A percentile compares a stretch with the other conserved stretches of the same genome.
Evolutionary conservation across 2,797 vertebrate genomes (phyloP).

Genomic region (Lepus townsendii): DNA sequence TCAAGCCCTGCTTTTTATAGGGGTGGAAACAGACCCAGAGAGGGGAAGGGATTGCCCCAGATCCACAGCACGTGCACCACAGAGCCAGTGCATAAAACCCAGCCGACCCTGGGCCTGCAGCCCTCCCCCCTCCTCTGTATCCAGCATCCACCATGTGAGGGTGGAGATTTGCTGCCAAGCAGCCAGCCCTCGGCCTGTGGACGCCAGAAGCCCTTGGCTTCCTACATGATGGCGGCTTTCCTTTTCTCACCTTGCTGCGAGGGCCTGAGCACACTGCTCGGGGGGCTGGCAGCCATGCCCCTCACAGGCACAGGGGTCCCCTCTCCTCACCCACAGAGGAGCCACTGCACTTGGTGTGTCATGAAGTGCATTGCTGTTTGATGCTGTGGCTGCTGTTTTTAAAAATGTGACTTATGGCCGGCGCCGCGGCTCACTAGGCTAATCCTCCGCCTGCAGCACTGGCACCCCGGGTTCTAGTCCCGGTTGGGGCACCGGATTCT

Average conservation of each 20-base stretch:
- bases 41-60: neutral
- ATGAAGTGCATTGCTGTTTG: neutral
- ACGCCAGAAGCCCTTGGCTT: neutral
- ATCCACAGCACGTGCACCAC: neutral
- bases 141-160: neutral
- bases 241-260: neutral
- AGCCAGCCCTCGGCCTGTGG: neutral
- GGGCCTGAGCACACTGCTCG: neutral
- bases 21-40: neutral
- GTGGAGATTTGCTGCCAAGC: neutral
- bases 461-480: too few relatives aligned
- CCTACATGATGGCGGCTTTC: neutral
- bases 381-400: too few relatives aligned
- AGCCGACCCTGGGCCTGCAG: neutral
- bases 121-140: neutral
- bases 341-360: neutral
- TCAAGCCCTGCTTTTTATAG: neutral
- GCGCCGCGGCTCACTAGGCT: too few relatives aligned
- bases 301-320: neutral
- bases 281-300: too few relatives aligned
- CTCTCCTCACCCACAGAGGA: neutral
- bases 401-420: too few relatives aligned
- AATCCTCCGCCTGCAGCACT: too few relatives aligned
- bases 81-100: neutral
- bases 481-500: too few relatives aligned